Evolutionary conservation across 2,888 invertebrate species (phyloP), one percentile per base, ranked within the genome.

Genomic region (Coremacera marginata): DNA sequence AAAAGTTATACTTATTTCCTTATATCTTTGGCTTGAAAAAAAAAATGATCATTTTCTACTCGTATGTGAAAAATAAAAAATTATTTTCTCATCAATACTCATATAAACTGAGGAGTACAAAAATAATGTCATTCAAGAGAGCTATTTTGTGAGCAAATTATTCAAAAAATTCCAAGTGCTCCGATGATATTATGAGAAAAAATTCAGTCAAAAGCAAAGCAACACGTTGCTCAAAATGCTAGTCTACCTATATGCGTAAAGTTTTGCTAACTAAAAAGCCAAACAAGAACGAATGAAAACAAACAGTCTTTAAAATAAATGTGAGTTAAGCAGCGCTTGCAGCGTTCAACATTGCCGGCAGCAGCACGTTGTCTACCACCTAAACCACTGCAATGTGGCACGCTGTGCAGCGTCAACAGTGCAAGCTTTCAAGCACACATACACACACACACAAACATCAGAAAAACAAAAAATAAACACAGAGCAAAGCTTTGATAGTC

Each of bases 401-500:
- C 62, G 34, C 62, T 62, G 62, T 31, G 27, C 31, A 1, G 27
- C 22, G 14, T 25, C 68, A 34, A 63, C 72, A 44, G 49, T 63
- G 37, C 73, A 65, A 19, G 55, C 70, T 31, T 25, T 19, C 52
- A 51, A 51, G 34, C 16, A 27, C 71, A 71, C 44, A 55, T 57
- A 52, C 16, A 70, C 25, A 67, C 65, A 63, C 37, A 62, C 60
- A 68, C 62, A 73, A 27, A 52, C 55, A 77, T 44, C 5, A 44
- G n/a, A 11, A 22, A 5, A 22, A 3, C 34, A 68, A 11, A 22
- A 5, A 22, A 3, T 34, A 68, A 44, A 31, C 34, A 4, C 65
- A 25, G 34, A 19, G 37, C 19, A 34, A 31, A 52, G 68, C 14
- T 19, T 44, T 78, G 82, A 85, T 86, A 87, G 89, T 88, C 89